Percentiles rank a stretch among this genome's conserved stretches.
These are phyloP conservation scores for Cheilosia variabilis DNA, from an alignment of 2,888 invertebrate genomes.

Conservation along the genomic window DNA sequence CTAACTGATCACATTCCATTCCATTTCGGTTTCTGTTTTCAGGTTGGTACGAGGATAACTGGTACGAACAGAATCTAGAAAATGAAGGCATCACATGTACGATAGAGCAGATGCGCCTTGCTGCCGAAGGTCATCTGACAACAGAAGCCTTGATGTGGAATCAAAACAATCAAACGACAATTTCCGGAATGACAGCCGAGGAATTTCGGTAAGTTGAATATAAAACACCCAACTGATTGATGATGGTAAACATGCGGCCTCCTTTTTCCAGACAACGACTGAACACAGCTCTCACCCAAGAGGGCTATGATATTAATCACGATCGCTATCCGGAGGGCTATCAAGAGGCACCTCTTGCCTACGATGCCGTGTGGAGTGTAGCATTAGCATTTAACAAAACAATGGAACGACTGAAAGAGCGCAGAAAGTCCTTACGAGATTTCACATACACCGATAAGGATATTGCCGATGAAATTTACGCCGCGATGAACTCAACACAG, in stretches of 20 bases:
- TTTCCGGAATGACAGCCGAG: slow-evolving; percentile 97
- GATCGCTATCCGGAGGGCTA: slow-evolving; percentile 96
- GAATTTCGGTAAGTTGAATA: slow-evolving; percentile 88
- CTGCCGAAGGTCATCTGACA: slow-evolving; percentile 98
- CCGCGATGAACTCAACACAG: slow-evolving; percentile 99
- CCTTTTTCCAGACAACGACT: slow-evolving; percentile 87
- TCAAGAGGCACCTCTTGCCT: slow-evolving; percentile 98
- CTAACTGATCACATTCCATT: background rate
- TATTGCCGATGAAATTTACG: slow-evolving; percentile 97
- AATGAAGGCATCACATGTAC: slow-evolving; percentile 96
- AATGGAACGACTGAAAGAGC: slow-evolving; percentile 92
- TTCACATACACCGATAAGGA: slow-evolving; percentile 98
- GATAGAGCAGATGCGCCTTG: slow-evolving; percentile 95
- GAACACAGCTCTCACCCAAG: slow-evolving; percentile 91
- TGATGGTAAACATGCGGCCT: too few species aligned
- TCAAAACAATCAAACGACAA: slow-evolving; percentile 96
- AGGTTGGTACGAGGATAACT: slow-evolving; percentile 99
- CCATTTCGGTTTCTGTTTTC: slow-evolving; percentile 61
- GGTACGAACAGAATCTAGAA: slow-evolving; percentile 96
- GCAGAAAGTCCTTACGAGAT: slow-evolving; percentile 93
- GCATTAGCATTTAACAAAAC: slow-evolving; percentile 99
- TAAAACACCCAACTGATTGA: too few species aligned
- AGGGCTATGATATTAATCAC: slow-evolving; percentile 93
- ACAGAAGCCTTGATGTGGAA: slow-evolving; percentile 99
- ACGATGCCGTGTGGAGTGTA: slow-evolving; percentile 99